Evolutionary conservation across 2,113 vertebrate species (phyloP).

Genomic region (Cepphus grylle): DNA sequence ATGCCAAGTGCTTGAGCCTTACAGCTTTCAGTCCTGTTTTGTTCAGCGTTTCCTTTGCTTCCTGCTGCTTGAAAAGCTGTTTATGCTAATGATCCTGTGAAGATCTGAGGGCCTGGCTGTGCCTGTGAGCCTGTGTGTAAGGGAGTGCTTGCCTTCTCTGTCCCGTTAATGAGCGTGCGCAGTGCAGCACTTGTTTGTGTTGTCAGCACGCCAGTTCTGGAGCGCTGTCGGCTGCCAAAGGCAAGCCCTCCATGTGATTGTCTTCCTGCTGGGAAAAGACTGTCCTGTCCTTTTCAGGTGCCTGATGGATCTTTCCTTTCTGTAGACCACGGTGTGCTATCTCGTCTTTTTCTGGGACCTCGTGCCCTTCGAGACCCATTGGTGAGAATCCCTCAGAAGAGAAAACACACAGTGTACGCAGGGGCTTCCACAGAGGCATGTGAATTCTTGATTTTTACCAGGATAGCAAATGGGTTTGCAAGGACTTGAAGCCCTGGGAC

Average conservation of each 20-base stretch:
- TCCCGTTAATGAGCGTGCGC: slow-evolving; percentile 10
- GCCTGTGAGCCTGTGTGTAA: neutral
- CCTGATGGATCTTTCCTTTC: neutral
- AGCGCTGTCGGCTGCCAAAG: neutral
- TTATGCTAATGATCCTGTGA: slow-evolving; percentile 48
- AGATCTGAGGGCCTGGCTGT: slow-evolving; percentile 60
- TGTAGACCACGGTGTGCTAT: neutral
- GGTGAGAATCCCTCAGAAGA: neutral
- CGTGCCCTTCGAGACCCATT: rapidly evolving
- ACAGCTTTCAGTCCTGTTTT: slow-evolving; percentile 44
- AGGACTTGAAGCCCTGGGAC: neutral
- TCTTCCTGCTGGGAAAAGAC: slow-evolving; percentile 4
- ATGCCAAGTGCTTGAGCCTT: slow-evolving; percentile 9
- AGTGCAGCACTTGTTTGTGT: slow-evolving; percentile 37
- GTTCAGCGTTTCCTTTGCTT: slow-evolving; percentile 35
- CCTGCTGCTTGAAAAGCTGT: slow-evolving; percentile 70
- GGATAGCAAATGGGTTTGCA: rapidly evolving
- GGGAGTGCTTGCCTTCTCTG: neutral
- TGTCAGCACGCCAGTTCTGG: slow-evolving; percentile 40
- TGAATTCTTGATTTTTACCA: neutral
- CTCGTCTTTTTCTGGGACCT: neutral
- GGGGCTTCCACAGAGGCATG: neutral
- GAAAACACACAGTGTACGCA: rapidly evolving
- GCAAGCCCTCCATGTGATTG: neutral
- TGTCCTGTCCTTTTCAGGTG: neutral